A percentile compares a stretch with the other conserved stretches of the same genome.
phyloP scores from a whole-genome alignment of 2,888 invertebrate species.

The Cryptus viduatorius region DNA sequence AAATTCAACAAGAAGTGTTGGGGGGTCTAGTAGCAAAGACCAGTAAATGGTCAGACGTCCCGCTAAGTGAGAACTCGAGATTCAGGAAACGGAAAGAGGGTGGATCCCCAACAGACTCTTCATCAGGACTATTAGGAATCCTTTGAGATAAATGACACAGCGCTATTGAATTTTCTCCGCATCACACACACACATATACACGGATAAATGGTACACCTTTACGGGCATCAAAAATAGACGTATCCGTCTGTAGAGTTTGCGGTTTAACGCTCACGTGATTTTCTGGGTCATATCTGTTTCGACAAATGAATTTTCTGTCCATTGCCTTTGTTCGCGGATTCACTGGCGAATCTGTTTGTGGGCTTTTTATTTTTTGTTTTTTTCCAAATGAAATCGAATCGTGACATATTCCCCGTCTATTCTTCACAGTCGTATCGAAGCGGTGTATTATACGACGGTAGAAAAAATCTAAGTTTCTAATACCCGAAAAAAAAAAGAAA shows the following conservation, averaged over 20 bases:
- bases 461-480: background rate
- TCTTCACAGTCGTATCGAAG: background rate
- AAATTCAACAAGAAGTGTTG: slow-evolving; percentile 41
- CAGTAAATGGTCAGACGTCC: slow-evolving; percentile 58
- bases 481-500: background rate
- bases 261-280: slow-evolving; percentile 11
- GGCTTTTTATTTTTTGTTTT: background rate
- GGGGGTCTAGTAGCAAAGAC: slow-evolving; percentile 40
- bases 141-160: slow-evolving; percentile 57
- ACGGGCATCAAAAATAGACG: slow-evolving; percentile 12
- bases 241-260: slow-evolving; percentile 13
- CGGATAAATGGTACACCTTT: background rate
- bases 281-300: slow-evolving; percentile 23
- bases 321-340: background rate
- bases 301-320: slow-evolving; percentile 20
- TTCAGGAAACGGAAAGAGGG: slow-evolving; percentile 35
- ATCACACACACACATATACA: background rate
- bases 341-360: background rate
- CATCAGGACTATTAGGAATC: slow-evolving; percentile 62
- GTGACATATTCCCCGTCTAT: background rate
- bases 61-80: slow-evolving; percentile 40
- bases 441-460: background rate
- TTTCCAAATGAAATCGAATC: background rate
- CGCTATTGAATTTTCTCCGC: slow-evolving; percentile 28
- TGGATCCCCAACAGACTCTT: slow-evolving; percentile 6